Conservation (phyloP, 2,888 invertebrate species). For the Alentia gelatinosa region DNA sequence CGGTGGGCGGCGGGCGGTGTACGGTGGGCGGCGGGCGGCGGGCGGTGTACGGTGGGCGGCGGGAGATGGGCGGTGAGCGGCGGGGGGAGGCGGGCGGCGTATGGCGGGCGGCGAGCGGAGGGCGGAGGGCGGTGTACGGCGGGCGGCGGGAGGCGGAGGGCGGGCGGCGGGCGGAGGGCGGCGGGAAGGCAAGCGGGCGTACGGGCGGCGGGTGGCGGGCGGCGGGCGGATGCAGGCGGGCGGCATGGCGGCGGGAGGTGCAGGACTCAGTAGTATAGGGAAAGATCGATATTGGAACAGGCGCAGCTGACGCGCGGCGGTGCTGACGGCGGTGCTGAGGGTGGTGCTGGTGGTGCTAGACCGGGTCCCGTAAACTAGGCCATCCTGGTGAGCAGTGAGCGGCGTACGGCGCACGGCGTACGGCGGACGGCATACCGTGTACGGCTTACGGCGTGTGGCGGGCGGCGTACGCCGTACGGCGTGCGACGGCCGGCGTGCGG, state of each 20-base stretch:
- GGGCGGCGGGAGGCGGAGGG: too few relatives aligned
- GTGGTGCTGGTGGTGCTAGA: background rate
- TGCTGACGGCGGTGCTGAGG: background rate
- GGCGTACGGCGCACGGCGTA: background rate
- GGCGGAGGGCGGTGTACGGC: too few relatives aligned
- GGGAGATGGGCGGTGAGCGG: too few relatives aligned
- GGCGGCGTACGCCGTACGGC: background rate
- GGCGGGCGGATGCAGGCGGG: too few relatives aligned
- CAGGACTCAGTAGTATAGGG: background rate
- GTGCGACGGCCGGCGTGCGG: background rate
- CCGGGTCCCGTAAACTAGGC: background rate
- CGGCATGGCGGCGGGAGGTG: background rate
- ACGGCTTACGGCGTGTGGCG: background rate
- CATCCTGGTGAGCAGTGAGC: background rate
- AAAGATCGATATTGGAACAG: background rate
- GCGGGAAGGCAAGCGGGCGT: too few relatives aligned
- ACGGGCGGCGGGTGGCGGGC: background rate
- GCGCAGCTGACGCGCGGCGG: background rate
- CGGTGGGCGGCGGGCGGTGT: too few relatives aligned
- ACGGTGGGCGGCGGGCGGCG: too few relatives aligned
- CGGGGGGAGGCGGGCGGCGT: too few relatives aligned
- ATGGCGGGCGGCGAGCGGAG: too few relatives aligned
- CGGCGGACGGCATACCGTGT: background rate
- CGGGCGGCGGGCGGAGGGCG: too few relatives aligned
- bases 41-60: too few relatives aligned